Base-by-base conservation (phyloP, 2,888 invertebrate species). In the Acheta domesticus region DNA sequence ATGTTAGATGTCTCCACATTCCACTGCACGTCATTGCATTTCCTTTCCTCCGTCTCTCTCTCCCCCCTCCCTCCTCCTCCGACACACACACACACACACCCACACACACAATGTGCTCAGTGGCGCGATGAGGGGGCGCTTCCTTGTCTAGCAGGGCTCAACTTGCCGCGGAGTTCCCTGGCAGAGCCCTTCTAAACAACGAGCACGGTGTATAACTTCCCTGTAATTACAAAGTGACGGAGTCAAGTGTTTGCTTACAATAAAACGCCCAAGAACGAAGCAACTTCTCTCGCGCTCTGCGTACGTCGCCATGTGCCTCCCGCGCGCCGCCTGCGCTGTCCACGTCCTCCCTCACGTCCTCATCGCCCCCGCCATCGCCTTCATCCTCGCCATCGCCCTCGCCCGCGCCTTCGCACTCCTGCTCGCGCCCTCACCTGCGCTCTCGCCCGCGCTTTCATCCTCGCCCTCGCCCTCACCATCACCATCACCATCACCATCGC, bases 191-290 rank as follows among this genome's bases (percentile, higher is more conserved):
- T 62, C 62, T 62, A 8, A 62, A 62, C 62, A 62, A 62, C 62
- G 16, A 1, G 62, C 62, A 36, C 36, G 36, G 62, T 62, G 62
- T 62, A 62, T 62, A 62, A 62, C 14, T 62, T 62, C 62, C 16
- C n/a, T 62, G 62, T 62, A 62, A 62, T 62, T 62, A 62, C 62
- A n/a, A 62, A 62, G 62, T 62, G 62, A 62, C n/a, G 62, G 16
- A 62, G 62, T 62, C 62, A 62, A 62, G 16, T 62, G 62, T 62
- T 62, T 62, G 62, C n/a, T 62, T 62, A 62, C 62, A 62, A 62
- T 62, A 62, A n/a, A 14, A 62, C 62, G 62, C n/a, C 16, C 62
- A 62, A 62, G 62, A 62, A 62, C 8, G 62, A 62, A 62, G 62
- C n/a, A n/a, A 5, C 8, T 8, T 12, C n/a, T 62, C 62, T 62